Evolutionary conservation across 92 coral and sea anemone species (phyloP), one percentile per base, ranked within the genome.

Genomic region (Actinostola sp.): DNA sequence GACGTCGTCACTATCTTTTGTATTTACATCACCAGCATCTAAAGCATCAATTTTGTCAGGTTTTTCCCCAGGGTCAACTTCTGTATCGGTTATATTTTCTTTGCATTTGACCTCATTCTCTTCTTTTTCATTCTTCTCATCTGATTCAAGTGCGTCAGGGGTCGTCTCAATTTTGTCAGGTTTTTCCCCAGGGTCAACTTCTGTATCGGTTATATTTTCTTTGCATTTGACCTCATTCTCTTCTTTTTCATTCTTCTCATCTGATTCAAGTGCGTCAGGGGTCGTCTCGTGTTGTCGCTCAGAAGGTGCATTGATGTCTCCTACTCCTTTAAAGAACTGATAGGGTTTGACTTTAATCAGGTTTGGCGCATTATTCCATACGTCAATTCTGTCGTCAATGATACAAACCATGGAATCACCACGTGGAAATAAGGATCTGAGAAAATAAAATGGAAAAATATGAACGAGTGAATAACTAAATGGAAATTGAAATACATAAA

Each of bases 351-450:
- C 98, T 25, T 87, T 88, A 50, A 94, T 66, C 36, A 94, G 77
- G 58, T 91, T 94, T 16, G 96, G 84, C 42, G 98, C 98, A 49
- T 80, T 78, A 79, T 94, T 92, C 98, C 98, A 94, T 17, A 94
- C 92, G 61, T 94, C 98, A 72, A 79, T 96, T 35, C 98, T 90
- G 87, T 94, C 98, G 75, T 94, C 98, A 9, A 94, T 94, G 39
- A 94, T 91, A 71, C 98, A 94, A 31, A 94, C 98, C 98, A 94
- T 94, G 50, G 92, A 85, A 56, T 94, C 98, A 13, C 96, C 98
- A 56, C 97, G 87, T 1, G 98, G 98, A 64, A 94, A 94, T 48
- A 94, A 71, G 0, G 92, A 79, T 75, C 98, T 94, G 73, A 17
- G 60, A 81, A 50, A 64, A 12, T 13, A 71, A 11, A 66, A 53